Base-by-base conservation (phyloP, 2,888 invertebrate species). In the Blomia tropicalis region DNA sequence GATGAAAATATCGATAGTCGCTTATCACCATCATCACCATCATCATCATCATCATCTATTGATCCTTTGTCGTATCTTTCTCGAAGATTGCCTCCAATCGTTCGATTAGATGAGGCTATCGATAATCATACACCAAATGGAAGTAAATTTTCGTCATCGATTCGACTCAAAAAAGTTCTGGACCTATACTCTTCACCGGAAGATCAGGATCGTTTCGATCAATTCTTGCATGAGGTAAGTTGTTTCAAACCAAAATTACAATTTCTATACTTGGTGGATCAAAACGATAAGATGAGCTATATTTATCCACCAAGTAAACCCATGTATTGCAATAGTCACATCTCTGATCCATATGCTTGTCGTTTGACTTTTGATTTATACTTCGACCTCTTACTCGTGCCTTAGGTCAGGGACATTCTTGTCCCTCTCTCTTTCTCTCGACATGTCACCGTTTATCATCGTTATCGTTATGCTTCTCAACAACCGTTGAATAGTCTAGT, bases 141-240 rank as follows among this genome's bases (percentile, higher is more conserved):
- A 7, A 47, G n/a, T 27, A 7, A 11, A 22, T 27, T 14, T 7
- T 7, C n/a, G 23, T 47, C 51, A 47, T 47, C 51, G 7, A 47
- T 19, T 27, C 19, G 31, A 23, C 32, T 53, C 27, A 47, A 47
- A 4, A 60, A 19, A 60, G 23, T 32, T 17, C 47, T 53, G 43
- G 30, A n/a, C 11, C 25, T 29, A 27, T 23, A 23, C 4, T n/a
- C 30, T n/a, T 60, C 7, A 23, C 30, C 29, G 19, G 51, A 56
- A 43, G 30, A 60, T 7, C 51, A 47, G 22, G 51, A 47, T 27
- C 51, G n/a, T 7, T 47, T 47, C n/a, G 51, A 47, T 27, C 51
- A 47, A 47, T 47, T 47, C 22, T 7, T 47, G 5, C 51, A 47
- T n/a, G 51, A 47, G 22, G 51, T 47, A 47, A 47, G 7, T 27